These are phyloP conservation scores for Drosophila subsilvestris DNA, from an alignment of 2,888 invertebrate genomes.

Conservation along the genomic window DNA sequence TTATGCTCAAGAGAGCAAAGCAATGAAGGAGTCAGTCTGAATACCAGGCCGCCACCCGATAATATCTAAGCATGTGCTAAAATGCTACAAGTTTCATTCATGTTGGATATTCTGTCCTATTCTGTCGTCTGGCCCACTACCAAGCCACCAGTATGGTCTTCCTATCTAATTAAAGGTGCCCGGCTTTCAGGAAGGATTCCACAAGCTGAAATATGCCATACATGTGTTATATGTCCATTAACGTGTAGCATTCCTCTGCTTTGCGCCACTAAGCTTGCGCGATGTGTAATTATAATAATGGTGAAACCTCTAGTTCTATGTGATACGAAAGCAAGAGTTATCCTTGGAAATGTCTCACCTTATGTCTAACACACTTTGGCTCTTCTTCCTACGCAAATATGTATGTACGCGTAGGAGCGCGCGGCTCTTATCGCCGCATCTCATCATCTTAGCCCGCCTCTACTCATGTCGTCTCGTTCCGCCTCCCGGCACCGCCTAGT, in stretches of 20 bases:
- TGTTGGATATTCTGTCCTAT: background rate
- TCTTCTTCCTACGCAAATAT: conserved; percentile 21
- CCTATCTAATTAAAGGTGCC: no score
- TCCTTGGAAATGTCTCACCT: background rate
- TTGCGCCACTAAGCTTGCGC: no score
- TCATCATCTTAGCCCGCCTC: conserved; percentile 13
- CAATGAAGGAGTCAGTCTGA: conserved; percentile 23
- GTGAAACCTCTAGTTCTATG: background rate
- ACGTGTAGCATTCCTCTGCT: no score
- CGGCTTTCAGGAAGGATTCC: no score
- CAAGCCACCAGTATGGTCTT: no score
- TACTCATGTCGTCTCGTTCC: conserved; percentile 25
- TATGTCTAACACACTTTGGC: background rate
- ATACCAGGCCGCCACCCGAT: conserved; percentile 5
- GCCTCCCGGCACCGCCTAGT: conserved; percentile 16
- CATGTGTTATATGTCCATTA: background rate
- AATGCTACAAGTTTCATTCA: background rate
- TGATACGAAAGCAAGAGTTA: background rate
- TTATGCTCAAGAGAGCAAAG: conserved; percentile 47
- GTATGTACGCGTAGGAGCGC: conserved; percentile 37
- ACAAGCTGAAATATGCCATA: no score
- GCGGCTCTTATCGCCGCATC: conserved; percentile 45
- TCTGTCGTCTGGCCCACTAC: background rate
- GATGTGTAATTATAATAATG: background rate
- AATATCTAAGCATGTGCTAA: conserved; percentile 14